Evolutionary conservation across 2,113 vertebrate genomes (phyloP).

Genomic region (Pimephales promelas): DNA sequence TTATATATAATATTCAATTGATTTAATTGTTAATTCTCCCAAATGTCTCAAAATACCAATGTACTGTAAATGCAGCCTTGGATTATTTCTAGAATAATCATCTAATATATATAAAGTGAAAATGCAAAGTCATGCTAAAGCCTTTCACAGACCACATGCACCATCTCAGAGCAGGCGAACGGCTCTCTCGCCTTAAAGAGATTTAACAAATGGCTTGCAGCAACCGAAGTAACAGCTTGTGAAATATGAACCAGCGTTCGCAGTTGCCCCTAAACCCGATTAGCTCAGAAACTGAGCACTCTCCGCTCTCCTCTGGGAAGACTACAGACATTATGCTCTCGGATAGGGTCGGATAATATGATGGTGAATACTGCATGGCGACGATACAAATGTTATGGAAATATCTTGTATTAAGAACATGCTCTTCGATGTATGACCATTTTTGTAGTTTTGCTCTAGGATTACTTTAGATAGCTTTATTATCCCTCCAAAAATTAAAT

Average conservation of each 20-base stretch:
- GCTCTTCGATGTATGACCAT: background rate
- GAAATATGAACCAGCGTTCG: conserved; percentile 20
- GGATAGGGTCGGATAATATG: background rate
- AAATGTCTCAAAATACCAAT: background rate
- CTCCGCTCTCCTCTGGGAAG: conserved; percentile 25
- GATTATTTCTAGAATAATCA: background rate
- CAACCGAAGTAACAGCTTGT: background rate
- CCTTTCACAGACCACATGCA: background rate
- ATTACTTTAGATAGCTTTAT: no score
- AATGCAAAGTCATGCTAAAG: background rate
- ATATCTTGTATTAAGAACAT: background rate
- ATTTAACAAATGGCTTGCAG: conserved; percentile 24
- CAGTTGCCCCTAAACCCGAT: background rate
- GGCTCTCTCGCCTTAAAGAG: background rate
- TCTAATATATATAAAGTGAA: background rate
- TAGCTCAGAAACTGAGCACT: background rate
- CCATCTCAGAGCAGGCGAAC: background rate
- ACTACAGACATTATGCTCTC: background rate
- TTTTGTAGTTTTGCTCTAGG: background rate
- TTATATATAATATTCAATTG: background rate
- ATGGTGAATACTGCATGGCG: background rate
- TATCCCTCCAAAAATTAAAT: background rate
- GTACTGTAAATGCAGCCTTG: background rate
- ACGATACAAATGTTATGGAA: background rate
- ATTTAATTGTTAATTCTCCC: background rate